Evolutionary conservation across 23 tunicate species (phyloP).

Genomic region (Corella eumyota): DNA sequence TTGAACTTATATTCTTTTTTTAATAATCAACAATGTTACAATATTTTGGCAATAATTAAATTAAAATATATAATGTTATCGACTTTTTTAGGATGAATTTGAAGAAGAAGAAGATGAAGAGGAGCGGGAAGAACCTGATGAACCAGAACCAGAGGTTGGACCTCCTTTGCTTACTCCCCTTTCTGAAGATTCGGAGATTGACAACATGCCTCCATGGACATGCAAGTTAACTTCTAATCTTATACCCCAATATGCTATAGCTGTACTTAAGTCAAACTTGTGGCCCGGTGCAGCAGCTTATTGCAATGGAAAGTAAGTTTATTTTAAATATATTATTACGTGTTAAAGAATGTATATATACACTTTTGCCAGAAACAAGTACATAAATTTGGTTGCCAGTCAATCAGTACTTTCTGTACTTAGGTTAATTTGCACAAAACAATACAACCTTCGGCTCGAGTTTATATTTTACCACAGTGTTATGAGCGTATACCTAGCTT

Average conservation of each 20-base stretch:
- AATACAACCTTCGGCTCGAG: no score
- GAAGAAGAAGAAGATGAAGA: conserved; percentile 99
- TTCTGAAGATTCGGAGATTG: conserved; percentile 90
- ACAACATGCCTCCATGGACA: conserved; percentile 92
- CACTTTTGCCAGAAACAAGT: no score
- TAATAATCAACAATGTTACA: background rate
- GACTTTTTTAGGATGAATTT: conserved; percentile 45
- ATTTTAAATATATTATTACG: no score
- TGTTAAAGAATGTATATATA: no score
- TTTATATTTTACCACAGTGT: no score
- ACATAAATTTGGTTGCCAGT: no score
- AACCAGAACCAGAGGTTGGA: conserved; percentile 95
- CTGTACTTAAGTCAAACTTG: conserved; percentile 76
- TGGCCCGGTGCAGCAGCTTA: conserved; percentile 97
- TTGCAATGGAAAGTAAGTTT: conserved; percentile 82
- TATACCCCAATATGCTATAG: conserved; percentile 91
- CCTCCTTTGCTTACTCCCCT: conserved; percentile 92
- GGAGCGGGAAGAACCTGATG: conserved; percentile 89
- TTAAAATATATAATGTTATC: background rate
- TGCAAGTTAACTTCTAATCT: conserved; percentile 63
- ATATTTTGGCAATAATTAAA: background rate
- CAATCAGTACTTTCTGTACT: no score
- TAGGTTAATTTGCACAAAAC: no score
- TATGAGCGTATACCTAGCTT: no score
- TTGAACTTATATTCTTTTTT: conserved; percentile 2